A percentile compares a stretch with the other conserved stretches of the same genome.
phyloP scores from a whole-genome alignment of 2,888 invertebrate genomes.

The Belgica antarctica region DNA sequence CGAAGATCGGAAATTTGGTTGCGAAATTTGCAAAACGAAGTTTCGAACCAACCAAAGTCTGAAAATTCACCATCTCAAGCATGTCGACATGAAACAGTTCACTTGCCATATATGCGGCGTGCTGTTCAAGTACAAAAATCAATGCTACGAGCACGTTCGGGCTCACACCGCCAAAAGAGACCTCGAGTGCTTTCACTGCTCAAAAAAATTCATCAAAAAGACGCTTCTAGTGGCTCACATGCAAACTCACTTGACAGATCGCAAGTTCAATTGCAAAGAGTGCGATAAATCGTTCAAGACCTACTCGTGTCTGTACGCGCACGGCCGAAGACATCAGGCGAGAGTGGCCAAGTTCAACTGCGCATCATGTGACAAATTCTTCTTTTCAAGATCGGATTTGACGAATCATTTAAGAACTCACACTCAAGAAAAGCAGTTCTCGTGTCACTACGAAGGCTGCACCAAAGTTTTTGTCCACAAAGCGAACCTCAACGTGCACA shows the following conservation, averaged over 20 bases:
- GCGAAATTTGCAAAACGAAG: not conserved
- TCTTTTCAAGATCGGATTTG: conserved; percentile 18
- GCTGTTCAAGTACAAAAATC: conserved; percentile 11
- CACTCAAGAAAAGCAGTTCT: not conserved
- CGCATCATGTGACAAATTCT: conserved; percentile 32
- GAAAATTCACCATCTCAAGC: conserved; percentile 24
- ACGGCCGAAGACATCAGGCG: conserved; percentile 2
- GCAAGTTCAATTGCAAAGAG: conserved; percentile 10
- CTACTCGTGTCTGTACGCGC: conserved; percentile 16
- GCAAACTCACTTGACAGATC: conserved; percentile 33
- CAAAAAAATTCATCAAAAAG: conserved; percentile 33
- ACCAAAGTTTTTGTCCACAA: conserved; percentile 21
- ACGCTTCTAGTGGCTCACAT: conserved; percentile 18
- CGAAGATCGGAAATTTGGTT: conserved; percentile 1
- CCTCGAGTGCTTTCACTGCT: conserved; percentile 34
- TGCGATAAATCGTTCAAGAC: conserved; percentile 37
- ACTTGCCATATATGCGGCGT: conserved; percentile 31
- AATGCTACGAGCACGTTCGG: conserved; percentile 26
- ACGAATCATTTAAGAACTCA: conserved; percentile 21
- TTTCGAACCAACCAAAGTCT: conserved; percentile 4
- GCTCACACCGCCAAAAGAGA: conserved; percentile 34
- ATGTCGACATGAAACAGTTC: conserved; percentile 8
- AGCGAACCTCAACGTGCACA: conserved; percentile 31
- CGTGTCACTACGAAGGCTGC: conserved; percentile 23
- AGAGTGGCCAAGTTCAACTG: conserved; percentile 8